Percentiles rank a stretch among this genome's conserved stretches.
These are phyloP conservation scores for Eumacrocentrus americanus DNA, from an alignment of 2,888 invertebrate species.

Conservation along the genomic window DNA sequence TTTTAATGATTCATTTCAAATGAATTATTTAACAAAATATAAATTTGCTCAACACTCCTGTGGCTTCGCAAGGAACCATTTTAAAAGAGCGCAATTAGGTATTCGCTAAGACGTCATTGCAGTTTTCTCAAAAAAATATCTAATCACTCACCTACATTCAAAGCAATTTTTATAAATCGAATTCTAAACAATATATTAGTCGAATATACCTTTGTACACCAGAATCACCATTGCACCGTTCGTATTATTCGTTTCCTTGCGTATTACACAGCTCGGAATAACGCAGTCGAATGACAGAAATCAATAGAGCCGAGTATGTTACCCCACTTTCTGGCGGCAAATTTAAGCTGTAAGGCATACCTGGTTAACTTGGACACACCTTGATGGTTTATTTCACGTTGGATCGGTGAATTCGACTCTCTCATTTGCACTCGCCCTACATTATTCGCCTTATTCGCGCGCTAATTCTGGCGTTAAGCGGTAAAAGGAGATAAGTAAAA, in stretches of 20 bases:
- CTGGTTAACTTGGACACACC: constrained; percentile 23
- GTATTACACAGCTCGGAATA: constrained; percentile 41
- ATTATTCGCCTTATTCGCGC: too few species aligned
- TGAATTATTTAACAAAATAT: background rate
- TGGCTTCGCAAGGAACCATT: too few species aligned
- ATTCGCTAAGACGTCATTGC: background rate
- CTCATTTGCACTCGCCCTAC: background rate
- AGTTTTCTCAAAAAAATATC: background rate
- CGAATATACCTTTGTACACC: constrained; percentile 52
- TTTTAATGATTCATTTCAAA: constrained; percentile 1
- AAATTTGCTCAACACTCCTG: background rate
- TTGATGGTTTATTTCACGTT: background rate
- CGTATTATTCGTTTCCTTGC: constrained; percentile 34
- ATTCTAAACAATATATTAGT: background rate
- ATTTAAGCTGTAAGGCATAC: constrained; percentile 27
- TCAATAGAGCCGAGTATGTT: constrained; percentile 41
- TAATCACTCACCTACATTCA: background rate
- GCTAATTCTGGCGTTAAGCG: too few species aligned
- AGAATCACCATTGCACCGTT: constrained; percentile 49
- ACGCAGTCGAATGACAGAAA: constrained; percentile 32
- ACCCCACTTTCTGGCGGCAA: constrained; percentile 43
- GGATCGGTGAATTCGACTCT: background rate
- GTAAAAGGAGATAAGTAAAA: too few species aligned
- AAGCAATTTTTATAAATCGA: background rate
- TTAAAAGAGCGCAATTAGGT: background rate